Base-by-base conservation (phyloP, 2,113 vertebrate species). In the Psittacus erithacus region DNA sequence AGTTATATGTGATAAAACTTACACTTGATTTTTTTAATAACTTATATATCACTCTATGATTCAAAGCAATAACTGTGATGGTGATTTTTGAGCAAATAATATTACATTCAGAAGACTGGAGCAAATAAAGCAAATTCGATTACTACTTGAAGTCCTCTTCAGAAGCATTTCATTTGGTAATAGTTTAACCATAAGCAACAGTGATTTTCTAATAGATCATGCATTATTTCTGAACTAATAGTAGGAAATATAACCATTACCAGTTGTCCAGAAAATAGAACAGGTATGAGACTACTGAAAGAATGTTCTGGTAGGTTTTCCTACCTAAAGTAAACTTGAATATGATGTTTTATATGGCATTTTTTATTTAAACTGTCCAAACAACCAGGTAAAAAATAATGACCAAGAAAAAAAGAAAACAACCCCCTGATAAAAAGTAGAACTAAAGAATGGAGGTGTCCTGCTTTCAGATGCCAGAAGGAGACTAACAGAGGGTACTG, bases 91-190 rank as follows among this genome's bases (percentile, higher is more conserved):
- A 88, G 15, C 12, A 93, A 91, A 93, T 87, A 82, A 81, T 88
- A 88, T 88, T 74, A 38, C 16, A 39, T 35, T 39, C 10, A 64
- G 70, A 93, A 82, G 13, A 20, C 46, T 69, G 35, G 44, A 76
- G 27, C 17, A 84, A 96, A 76, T 82, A 79, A 90, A 73, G 35
- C 44, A 85, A 86, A 91, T 79, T 35, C 47, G 27, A 86, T 86
- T 86, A 55, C 15, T 71, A 4, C 46, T 70, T 93, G 44, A 86
- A 77, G 77, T 78, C 25, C 28, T 80, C 67, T 77, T 85, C 50
- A 80, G 90, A 92, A 47, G 14, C 38, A 39, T 95, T 92, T 86
- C 67, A 86, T 86, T 92, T 81, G 64, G 8, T 87, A 90, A 82
- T 55, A 80, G 57, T 90, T 84, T 82, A 92, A 74, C 22, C 12